A percentile compares a stretch with the other conserved stretches of the same genome.
Evolutionary conservation across 2,888 invertebrate genomes (phyloP).

Genomic region (Schizaphis graminum): DNA sequence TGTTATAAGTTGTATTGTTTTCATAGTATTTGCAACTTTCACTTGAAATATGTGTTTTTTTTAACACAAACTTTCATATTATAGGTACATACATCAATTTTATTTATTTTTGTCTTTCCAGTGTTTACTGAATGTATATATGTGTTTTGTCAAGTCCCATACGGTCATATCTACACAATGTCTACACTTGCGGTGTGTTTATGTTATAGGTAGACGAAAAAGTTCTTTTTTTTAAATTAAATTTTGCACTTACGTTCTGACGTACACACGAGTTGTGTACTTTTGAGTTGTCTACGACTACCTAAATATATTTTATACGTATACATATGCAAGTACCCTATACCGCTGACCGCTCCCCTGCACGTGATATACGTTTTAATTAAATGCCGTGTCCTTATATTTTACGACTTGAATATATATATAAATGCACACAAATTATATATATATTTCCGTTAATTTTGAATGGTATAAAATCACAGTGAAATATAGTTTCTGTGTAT

Average conservation of each 20-base stretch:
- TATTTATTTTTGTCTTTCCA: neutral
- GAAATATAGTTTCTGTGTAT: neutral
- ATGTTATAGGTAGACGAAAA: neutral
- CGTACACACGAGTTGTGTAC: neutral
- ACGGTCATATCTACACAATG: neutral
- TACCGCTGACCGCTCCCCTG: neutral
- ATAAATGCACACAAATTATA: neutral
- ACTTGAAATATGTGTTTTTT: neutral
- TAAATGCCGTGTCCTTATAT: slow-evolving; percentile 32
- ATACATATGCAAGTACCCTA: neutral
- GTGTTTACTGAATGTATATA: neutral
- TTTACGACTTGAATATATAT: neutral
- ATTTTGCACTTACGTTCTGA: slow-evolving; percentile 3
- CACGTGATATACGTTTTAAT: slow-evolving; percentile 38
- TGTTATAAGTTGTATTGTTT: slow-evolving; percentile 8
- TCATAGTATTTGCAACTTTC: neutral
- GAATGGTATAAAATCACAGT: slow-evolving; percentile 16
- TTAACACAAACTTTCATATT: neutral
- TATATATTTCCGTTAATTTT: neutral
- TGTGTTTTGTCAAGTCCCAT: neutral
- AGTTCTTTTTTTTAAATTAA: slow-evolving; percentile 41
- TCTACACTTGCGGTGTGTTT: neutral
- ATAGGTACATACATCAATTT: neutral
- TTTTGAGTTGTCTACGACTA: slow-evolving; percentile 10
- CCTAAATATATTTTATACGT: neutral